A percentile compares a stretch with the other conserved stretches of the same genome.
These are phyloP conservation scores for Odobenus rosmarus DNA, from an alignment of 2,113 vertebrate genomes.

Conservation along the genomic window DNA sequence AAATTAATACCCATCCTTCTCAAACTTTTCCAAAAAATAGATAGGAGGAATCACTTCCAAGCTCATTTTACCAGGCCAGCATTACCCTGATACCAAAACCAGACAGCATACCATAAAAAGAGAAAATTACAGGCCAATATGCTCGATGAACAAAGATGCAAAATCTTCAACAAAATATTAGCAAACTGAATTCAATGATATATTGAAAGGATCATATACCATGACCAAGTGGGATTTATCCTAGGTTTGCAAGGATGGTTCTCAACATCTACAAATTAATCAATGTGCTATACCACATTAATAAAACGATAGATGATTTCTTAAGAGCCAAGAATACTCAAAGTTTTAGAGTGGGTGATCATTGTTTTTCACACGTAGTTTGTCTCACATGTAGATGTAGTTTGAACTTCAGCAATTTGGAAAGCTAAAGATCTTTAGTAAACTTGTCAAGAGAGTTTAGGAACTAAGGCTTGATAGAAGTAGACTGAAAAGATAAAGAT, in stretches of 20 bases:
- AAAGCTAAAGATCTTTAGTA: neutral
- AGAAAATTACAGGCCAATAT: neutral
- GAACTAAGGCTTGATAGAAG: neutral
- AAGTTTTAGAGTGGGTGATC: neutral
- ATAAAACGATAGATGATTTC: neutral
- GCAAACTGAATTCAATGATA: neutral
- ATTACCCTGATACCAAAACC: neutral
- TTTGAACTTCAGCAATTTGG: neutral
- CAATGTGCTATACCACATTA: neutral
- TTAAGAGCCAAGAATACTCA: neutral
- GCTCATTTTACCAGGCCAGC: neutral
- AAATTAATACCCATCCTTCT: neutral
- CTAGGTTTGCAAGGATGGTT: neutral
- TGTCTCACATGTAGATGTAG: neutral
- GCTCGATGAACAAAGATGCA: neutral
- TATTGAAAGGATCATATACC: neutral
- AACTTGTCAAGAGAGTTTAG: neutral
- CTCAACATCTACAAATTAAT: neutral
- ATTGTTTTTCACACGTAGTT: neutral
- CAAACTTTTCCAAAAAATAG: neutral
- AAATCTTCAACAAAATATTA: neutral
- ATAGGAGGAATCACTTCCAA: neutral
- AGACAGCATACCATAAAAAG: neutral
- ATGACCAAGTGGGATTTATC: neutral
- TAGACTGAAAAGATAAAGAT: neutral